Evolutionary conservation across 2,113 vertebrate species (phyloP).

Genomic region (Litocranius walleri): DNA sequence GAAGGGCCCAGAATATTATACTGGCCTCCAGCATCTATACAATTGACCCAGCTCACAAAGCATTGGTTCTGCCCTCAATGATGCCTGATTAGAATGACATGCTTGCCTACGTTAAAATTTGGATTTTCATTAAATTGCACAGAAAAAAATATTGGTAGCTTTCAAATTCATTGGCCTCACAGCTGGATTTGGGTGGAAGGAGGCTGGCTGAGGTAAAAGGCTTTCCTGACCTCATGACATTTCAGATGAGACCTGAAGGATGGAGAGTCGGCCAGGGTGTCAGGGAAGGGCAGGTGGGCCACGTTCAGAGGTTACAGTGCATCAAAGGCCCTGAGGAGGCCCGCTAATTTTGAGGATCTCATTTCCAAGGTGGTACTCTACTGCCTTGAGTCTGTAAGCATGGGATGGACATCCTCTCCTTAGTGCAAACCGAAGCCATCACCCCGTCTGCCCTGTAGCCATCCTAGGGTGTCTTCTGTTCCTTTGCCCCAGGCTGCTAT

Average conservation of each 20-base stretch:
- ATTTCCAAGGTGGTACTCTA: background rate
- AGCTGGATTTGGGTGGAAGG: background rate
- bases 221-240: background rate
- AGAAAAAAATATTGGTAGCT: background rate
- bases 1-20: background rate
- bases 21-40: background rate
- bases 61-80: background rate
- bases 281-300: background rate
- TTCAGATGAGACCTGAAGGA: background rate
- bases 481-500: background rate
- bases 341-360: background rate
- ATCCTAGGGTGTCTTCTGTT: background rate
- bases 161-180: background rate
- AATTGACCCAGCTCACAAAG: background rate
- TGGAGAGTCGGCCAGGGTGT: background rate
- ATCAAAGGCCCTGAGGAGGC: background rate
- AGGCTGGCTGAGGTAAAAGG: background rate
- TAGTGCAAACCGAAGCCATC: background rate
- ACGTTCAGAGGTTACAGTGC: background rate
- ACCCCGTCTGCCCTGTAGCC: background rate
- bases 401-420: background rate
- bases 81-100: background rate
- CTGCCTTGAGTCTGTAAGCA: background rate
- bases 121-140: background rate
- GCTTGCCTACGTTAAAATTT: background rate